Conservation (phyloP, 2,888 invertebrate species). For the Cataglyphis altisquamis region DNA sequence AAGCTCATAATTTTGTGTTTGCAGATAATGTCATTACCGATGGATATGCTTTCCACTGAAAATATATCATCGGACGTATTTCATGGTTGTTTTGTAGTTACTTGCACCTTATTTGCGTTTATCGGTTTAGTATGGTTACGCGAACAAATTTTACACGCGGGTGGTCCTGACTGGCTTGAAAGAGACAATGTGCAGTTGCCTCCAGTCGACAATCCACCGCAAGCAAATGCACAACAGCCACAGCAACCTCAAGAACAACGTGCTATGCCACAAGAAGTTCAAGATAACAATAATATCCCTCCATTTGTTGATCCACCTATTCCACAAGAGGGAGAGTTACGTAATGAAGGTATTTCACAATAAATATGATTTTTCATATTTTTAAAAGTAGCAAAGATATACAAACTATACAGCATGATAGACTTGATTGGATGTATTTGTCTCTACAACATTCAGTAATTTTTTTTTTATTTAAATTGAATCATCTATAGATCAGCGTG, state of each 20-base stretch:
- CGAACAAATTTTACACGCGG: conserved; percentile 99
- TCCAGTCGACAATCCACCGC: conserved; percentile 87
- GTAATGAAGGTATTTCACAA: conserved; percentile 70
- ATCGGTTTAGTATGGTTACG: conserved; percentile 99
- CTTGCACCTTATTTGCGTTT: conserved; percentile 97
- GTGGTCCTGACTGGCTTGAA: conserved; percentile 98
- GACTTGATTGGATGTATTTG: background rate
- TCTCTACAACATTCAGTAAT: conserved; percentile 15
- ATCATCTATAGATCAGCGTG: conserved; percentile 29
- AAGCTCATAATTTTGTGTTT: conserved; percentile 34
- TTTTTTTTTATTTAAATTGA: conserved; percentile 35
- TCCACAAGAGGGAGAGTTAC: conserved; percentile 79
- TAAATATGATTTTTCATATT: background rate
- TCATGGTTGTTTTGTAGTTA: conserved; percentile 98
- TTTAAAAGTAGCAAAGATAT: background rate
- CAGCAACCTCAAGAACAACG: conserved; percentile 75
- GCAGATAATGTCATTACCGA: conserved; percentile 92
- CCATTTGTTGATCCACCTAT: conserved; percentile 84
- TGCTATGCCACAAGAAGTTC: conserved; percentile 77
- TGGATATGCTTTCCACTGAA: conserved; percentile 97
- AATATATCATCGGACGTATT: conserved; percentile 97
- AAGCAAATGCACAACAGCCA: conserved; percentile 81
- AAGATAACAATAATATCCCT: conserved; percentile 85
- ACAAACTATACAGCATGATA: background rate
- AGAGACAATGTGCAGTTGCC: conserved; percentile 88